Conservation (phyloP, 2,797 vertebrate species). For the Sebastes baramenuke region DNA sequence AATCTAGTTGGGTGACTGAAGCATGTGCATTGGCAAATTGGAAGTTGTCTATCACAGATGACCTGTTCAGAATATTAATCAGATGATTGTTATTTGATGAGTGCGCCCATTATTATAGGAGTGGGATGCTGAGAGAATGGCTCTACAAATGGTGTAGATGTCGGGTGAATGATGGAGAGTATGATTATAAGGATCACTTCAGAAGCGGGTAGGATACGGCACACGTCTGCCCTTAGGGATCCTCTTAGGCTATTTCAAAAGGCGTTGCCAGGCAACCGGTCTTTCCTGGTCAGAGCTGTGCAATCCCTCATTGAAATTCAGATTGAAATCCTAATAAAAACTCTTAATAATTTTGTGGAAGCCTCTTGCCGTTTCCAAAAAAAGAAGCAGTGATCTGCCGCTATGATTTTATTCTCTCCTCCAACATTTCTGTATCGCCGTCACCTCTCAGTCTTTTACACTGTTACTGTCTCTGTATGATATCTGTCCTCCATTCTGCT, state of each 20-base stretch:
- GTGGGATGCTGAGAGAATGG: background rate
- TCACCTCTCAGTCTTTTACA: slow-evolving; percentile 29
- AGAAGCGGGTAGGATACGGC: slow-evolving; percentile 32
- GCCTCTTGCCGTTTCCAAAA: slow-evolving; percentile 7
- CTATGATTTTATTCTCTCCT: slow-evolving; percentile 4
- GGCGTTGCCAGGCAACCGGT: slow-evolving; percentile 77
- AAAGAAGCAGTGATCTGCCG: background rate
- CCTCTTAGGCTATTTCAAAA: slow-evolving; percentile 47
- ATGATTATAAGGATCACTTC: slow-evolving; percentile 24
- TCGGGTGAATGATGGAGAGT: slow-evolving; percentile 1
- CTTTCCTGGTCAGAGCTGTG: slow-evolving; percentile 45
- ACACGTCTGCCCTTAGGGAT: slow-evolving; percentile 45
- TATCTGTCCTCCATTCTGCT: slow-evolving; percentile 70
- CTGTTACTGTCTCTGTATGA: slow-evolving; percentile 64
- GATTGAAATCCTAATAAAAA: slow-evolving; percentile 49
- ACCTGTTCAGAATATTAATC: background rate
- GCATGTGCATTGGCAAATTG: background rate
- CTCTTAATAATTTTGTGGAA: slow-evolving; percentile 18
- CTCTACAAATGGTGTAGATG: background rate
- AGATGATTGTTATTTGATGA: background rate
- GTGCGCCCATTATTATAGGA: background rate
- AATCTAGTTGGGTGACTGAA: background rate
- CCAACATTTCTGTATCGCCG: slow-evolving; percentile 21
- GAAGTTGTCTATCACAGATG: background rate
- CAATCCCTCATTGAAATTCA: slow-evolving; percentile 56